A percentile compares a stretch with the other conserved stretches of the same genome.
Conservation (phyloP, 2,888 invertebrate species). For the Ferrisia virgata region DNA sequence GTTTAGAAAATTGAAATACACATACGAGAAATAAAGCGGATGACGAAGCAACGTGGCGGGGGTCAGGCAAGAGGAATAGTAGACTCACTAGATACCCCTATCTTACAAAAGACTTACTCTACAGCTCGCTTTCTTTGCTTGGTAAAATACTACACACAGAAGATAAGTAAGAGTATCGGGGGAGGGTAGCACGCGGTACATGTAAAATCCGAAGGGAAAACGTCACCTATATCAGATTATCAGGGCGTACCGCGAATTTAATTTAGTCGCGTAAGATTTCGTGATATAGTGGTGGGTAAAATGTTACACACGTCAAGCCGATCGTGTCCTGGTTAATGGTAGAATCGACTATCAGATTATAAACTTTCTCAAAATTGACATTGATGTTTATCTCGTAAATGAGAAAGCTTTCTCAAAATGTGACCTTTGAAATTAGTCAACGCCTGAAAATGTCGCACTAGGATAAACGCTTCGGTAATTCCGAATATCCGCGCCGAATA, state of each 20-base stretch:
- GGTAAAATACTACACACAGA: neutral
- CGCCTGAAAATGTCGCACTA: neutral
- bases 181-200: neutral
- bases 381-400: constrained; percentile 9
- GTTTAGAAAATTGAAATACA: neutral
- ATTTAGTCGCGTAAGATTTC: constrained; percentile 24
- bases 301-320: neutral
- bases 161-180: too few relatives aligned
- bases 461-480: neutral
- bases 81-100: neutral
- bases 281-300: constrained; percentile 18
- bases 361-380: neutral
- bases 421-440: neutral
- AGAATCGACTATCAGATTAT: neutral
- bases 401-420: neutral
- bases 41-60: too few relatives aligned
- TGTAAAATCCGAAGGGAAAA: neutral
- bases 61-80: neutral
- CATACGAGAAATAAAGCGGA: neutral
- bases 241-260: constrained; percentile 25
- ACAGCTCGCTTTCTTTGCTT: neutral
- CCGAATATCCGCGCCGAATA: neutral
- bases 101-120: neutral
- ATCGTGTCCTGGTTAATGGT: neutral
- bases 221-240: constrained; percentile 10